Conservation (phyloP, 64 coral and sea anemone species). For the Astreopora myriophthalma region DNA sequence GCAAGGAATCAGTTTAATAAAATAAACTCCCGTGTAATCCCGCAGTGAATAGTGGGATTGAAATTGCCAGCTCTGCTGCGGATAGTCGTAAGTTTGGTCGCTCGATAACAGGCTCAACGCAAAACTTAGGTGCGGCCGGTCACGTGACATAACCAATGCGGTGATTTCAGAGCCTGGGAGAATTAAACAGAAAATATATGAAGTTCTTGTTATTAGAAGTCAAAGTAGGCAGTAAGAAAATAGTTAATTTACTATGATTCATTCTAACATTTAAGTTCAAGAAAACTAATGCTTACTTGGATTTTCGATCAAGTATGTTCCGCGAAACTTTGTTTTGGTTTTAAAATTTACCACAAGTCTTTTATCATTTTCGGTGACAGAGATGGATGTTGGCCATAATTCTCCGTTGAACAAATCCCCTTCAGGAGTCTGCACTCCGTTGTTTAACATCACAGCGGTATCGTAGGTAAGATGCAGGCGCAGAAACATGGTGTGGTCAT, state of each 20-base stretch:
- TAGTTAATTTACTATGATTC: too few species aligned
- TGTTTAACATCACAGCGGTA: slow-evolving; percentile 95
- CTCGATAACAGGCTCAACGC: slow-evolving; percentile 65
- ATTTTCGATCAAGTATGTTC: slow-evolving; percentile 79
- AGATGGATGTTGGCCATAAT: slow-evolving; percentile 80
- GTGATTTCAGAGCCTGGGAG: neutral
- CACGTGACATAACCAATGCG: slow-evolving; percentile 90
- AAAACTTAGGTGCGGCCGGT: slow-evolving; percentile 84
- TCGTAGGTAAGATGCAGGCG: slow-evolving; percentile 88
- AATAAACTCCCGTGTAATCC: slow-evolving; percentile 96
- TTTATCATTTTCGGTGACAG: slow-evolving; percentile 78
- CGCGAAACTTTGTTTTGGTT: slow-evolving; percentile 94
- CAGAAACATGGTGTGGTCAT: slow-evolving; percentile 85
- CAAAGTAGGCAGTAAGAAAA: neutral
- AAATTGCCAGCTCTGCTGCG: slow-evolving; percentile 94
- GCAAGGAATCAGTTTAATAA: slow-evolving; percentile 93
- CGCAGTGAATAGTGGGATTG: slow-evolving; percentile 85
- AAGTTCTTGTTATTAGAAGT: neutral
- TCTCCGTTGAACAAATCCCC: slow-evolving; percentile 76
- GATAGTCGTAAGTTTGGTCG: slow-evolving; percentile 84
- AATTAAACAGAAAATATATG: neutral
- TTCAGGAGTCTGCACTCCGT: slow-evolving; percentile 94
- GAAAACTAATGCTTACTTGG: slow-evolving; percentile 58
- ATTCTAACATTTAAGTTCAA: neutral
- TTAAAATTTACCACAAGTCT: slow-evolving; percentile 91